Evolutionary conservation across 2,797 vertebrate species (phyloP).

Genomic region (Tauraco hartlaubi): DNA sequence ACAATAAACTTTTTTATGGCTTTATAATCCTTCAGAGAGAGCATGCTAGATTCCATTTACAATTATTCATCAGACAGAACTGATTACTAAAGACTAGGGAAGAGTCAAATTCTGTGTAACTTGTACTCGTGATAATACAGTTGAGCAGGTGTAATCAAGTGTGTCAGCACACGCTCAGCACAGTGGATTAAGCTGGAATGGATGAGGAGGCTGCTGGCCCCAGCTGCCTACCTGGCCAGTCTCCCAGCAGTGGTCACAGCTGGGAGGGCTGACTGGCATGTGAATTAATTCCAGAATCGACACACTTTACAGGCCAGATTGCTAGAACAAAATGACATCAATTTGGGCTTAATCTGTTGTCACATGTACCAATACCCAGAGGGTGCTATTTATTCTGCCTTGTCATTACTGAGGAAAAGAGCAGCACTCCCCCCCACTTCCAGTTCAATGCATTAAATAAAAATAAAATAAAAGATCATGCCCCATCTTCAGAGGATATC

Average conservation of each 20-base stretch:
- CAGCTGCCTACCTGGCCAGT: not conserved
- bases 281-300: slow-evolving; percentile 6
- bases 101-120: not conserved
- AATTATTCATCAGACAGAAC: not conserved
- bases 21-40: not conserved
- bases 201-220: not conserved
- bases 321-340: slow-evolving; percentile 2
- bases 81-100: not conserved
- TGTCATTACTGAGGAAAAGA: not conserved
- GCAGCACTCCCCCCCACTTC: not conserved
- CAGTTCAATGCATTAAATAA: not conserved
- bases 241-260: not conserved
- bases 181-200: not conserved
- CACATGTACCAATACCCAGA: not conserved
- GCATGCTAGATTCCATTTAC: not conserved
- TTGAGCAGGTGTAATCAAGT: not conserved
- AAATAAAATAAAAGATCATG: not conserved
- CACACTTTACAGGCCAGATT: not conserved
- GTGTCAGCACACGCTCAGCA: not conserved
- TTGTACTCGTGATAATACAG: not conserved
- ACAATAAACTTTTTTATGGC: not conserved
- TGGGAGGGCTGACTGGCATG: not conserved
- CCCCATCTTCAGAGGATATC: not conserved
- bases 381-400: not conserved
- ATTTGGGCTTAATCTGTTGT: not conserved